Base-by-base conservation (phyloP, 1,140 invertebrate species). In the Zaprionus gabonicus region DNA sequence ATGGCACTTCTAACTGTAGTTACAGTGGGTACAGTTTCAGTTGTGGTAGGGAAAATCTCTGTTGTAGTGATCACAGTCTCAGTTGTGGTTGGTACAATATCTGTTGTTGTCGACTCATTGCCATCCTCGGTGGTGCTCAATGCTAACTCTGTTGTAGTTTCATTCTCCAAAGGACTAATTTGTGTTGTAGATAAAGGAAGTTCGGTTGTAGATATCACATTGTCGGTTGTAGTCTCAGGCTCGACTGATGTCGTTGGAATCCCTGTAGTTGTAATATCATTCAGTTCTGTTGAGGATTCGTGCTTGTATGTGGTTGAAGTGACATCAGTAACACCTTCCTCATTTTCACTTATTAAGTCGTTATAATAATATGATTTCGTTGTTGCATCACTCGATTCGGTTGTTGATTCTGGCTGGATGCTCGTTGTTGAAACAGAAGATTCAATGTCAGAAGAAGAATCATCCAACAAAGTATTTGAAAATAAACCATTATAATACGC, bases 1-100 rank as follows among this genome's bases (percentile, higher is more conserved):
- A 6, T 55, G 0, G 17, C 1, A 51, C 5, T 49, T 36, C 46
- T 17, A 9, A 46, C 7, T 57, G 67, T 55, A 0, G 53, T 41
- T 57, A n/a, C 12, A 25, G 23, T 51, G 15, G 23, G 53, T 4
- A 38, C 2, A 25, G 25, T 25, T 31, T 70, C 71, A 9, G 56
- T 76, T 57, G 79, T 76, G n/a, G 7, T 62, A 12, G 5, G 28
- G 13, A 7, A 5, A 71, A 3, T 58, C 23, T 17, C 44, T 2
- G 25, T 68, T 27, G 46, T 60, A 6, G 9, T 59, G 12, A 12
- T 15, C 3, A 12, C 15, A 17, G 60, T 53, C 4, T 13, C 20
- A 9, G 63, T 20, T 15, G 60, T 75, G 17, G 31, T 80, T 0
- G 44, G 55, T n/a, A 38, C 62, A 23, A 31, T 31, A 9, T 31